Evolutionary conservation across 2,113 vertebrate species (phyloP).

Genomic region (Hemiscyllium ocellatum): DNA sequence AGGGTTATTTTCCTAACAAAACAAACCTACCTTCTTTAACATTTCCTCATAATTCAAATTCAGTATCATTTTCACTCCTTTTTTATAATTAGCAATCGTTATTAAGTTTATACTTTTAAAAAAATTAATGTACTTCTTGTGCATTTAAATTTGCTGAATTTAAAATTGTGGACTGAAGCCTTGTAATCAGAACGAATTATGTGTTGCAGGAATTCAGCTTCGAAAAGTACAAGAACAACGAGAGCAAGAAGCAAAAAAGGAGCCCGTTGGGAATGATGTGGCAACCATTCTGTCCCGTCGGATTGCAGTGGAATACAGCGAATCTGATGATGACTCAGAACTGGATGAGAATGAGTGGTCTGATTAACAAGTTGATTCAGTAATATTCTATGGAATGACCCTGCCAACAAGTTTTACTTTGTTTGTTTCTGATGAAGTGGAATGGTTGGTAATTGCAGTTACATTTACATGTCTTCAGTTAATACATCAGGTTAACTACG

Average conservation of each 20-base stretch:
- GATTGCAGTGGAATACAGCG: conserved; percentile 88
- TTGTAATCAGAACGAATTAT: not conserved
- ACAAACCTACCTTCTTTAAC: not conserved
- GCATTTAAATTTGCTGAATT: not conserved
- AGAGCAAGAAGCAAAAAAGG: conserved; percentile 84
- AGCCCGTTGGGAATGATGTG: conserved; percentile 84
- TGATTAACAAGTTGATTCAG: conserved; percentile 54
- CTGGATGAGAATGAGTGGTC: conserved; percentile 90
- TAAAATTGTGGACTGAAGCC: not conserved
- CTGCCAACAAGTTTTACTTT: conserved; percentile 37
- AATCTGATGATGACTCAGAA: conserved; percentile 87
- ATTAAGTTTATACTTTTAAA: not conserved
- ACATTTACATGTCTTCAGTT: not conserved
- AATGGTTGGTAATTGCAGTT: not conserved
- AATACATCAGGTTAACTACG: not conserved
- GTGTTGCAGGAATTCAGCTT: conserved; percentile 73
- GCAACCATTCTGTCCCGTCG: conserved; percentile 83
- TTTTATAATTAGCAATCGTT: not conserved
- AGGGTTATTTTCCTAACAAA: not conserved
- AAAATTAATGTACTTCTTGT: not conserved
- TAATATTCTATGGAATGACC: not conserved
- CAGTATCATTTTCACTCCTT: not conserved
- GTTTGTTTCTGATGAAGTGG: not conserved
- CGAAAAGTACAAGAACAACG: conserved; percentile 89
- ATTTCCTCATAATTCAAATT: not conserved